Base-by-base conservation (phyloP, 92 coral and sea anemone genomes). In the Porites evermanni region DNA sequence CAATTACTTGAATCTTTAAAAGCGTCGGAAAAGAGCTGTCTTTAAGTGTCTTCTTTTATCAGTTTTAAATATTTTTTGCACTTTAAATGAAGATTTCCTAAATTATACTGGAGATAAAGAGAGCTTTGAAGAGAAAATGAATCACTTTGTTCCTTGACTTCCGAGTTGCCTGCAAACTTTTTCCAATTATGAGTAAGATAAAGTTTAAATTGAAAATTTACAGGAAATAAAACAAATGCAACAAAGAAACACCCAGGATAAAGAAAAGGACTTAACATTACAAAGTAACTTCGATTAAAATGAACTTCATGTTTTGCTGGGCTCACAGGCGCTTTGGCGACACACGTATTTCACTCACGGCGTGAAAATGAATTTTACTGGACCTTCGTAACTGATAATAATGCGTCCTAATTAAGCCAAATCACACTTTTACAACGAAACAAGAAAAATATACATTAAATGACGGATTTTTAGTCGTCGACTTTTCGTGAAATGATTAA, bases 161-260 rank as follows among this genome's bases (percentile, higher is more conserved):
- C 83, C 72, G 72, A 11, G 83, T 63, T 14, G 6, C 20, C 56
- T 4, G 47, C 61, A 56, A 56, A 14, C 61, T 56, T 56, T 20
- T 68, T 70, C 70, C 79, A 70, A 82, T 82, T 58, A 83, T 44
- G 38, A 16, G 29, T 5, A 59, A 50, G 72, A 83, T 73, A 74
- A 83, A 52, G 63, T 60, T 52, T 74, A 51, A 61, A 23, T 60
- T 58, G 52, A 26, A 64, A 74, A 83, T 51, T 83, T 63, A 24
- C 87, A 83, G 87, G 80, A 83, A 83, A 83, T 83, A 83, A 83
- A 83, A 74, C 87, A 74, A 76, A 11, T 76, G 74, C 21, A 18
- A 69, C 75, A 80, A 64, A 67, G 66, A 19, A 54, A 9, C 38
- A 38, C 59, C 51, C 20, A 19, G 47, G 86, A 81, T 81, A 70